Evolutionary conservation across 2,888 invertebrate species (phyloP).

Genomic region (Ectemnius cavifrons): DNA sequence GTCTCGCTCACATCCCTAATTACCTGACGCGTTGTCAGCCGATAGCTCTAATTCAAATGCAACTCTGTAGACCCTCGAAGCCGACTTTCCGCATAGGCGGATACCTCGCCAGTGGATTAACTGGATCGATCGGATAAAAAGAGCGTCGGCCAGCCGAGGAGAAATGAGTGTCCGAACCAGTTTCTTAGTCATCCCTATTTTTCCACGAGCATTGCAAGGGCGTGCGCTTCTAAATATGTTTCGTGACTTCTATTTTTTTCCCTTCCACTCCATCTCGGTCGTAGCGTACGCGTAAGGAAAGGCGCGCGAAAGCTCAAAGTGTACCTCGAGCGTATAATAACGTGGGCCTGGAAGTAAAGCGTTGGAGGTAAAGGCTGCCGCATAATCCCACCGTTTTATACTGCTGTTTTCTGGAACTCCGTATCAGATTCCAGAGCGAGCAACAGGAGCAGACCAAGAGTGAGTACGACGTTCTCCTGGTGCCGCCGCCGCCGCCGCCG

Average conservation of each 20-base stretch:
- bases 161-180: constrained; percentile 43
- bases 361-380: constrained; percentile 30
- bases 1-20: background rate
- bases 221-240: background rate
- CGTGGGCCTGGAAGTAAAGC: too few relatives aligned
- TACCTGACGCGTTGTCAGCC: background rate
- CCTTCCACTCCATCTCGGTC: background rate
- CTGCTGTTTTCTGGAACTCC: constrained; percentile 38
- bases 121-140: constrained; percentile 48
- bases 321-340: constrained; percentile 13
- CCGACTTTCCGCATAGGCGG: constrained; percentile 16
- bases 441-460: constrained; percentile 29
- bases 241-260: constrained; percentile 18
- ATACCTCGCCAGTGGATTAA: constrained; percentile 45
- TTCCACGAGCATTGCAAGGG: constrained; percentile 3
- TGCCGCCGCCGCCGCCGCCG: background rate
- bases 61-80: background rate
- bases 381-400: constrained; percentile 47
- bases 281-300: too few relatives aligned
- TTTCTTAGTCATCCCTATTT: constrained; percentile 36
- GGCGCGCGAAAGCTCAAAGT: background rate
- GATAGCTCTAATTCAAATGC: background rate
- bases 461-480: constrained; percentile 31
- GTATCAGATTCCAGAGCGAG: constrained; percentile 32
- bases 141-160: constrained; percentile 29